These are phyloP conservation scores for Nesidiocoris tenuis DNA, from an alignment of 2,888 invertebrate species.

Conservation along the genomic window DNA sequence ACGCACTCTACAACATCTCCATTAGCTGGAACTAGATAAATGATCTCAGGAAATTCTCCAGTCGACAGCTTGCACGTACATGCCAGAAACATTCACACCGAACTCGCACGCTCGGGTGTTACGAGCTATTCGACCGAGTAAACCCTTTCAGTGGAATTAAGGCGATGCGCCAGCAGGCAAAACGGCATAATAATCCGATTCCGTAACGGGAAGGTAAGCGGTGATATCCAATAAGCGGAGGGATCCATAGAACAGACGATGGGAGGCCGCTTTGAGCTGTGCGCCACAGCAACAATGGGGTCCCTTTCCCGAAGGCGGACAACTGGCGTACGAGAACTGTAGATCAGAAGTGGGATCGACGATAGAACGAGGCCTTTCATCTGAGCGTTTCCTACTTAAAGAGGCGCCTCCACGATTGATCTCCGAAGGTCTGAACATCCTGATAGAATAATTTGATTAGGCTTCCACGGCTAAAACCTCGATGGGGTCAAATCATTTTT, in stretches of 20 bases:
- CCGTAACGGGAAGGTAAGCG: too few species aligned
- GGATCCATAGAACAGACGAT: neutral
- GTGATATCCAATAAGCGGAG: neutral
- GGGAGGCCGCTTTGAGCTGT: neutral
- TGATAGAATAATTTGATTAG: conserved; percentile 10
- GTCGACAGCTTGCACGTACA: too few species aligned
- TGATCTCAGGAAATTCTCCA: too few species aligned
- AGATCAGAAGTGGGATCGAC: neutral
- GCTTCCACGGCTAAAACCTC: conserved; percentile 6
- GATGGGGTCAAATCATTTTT: neutral
- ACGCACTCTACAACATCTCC: too few species aligned
- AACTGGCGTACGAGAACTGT: neutral
- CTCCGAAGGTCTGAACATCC: neutral
- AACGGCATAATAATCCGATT: too few species aligned
- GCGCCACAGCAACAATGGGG: neutral
- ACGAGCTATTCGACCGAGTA: too few species aligned
- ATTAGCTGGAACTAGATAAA: too few species aligned
- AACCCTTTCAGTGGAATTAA: too few species aligned
- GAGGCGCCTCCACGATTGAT: conserved; percentile 4
- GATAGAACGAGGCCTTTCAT: neutral
- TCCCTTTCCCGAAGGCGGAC: neutral
- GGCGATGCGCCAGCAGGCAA: too few species aligned
- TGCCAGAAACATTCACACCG: too few species aligned
- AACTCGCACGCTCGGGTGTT: too few species aligned
- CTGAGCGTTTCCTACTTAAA: neutral